Percentiles rank a stretch among this genome's conserved stretches.
Evolutionary conservation across 2,888 invertebrate genomes (phyloP).

Genomic region (Andricus curvator): DNA sequence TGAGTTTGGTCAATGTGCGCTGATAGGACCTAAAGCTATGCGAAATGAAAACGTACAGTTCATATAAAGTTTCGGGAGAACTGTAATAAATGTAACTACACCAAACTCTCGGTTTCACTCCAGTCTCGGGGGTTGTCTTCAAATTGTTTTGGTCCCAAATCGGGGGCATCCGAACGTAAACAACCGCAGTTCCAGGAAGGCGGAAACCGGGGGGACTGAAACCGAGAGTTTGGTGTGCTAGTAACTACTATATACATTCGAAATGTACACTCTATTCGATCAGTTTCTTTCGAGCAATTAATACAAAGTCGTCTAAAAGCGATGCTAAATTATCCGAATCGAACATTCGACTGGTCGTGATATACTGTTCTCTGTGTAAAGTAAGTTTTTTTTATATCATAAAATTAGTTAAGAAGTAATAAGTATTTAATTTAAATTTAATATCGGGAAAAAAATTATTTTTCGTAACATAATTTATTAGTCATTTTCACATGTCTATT

Average conservation of each 20-base stretch:
- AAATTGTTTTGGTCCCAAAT: too few relatives aligned
- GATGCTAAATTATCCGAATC: not conserved
- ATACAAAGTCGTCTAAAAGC: not conserved
- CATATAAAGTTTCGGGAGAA: not conserved
- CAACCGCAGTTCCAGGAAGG: too few relatives aligned
- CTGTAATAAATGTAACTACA: not conserved
- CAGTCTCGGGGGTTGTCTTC: too few relatives aligned
- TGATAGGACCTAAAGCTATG: constrained; percentile 76
- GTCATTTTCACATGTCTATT: not conserved
- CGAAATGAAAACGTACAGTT: not conserved
- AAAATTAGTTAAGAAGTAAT: not conserved
- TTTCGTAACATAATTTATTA: not conserved
- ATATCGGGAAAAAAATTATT: not conserved
- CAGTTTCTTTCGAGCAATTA: not conserved
- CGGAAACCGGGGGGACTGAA: too few relatives aligned
- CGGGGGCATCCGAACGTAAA: too few relatives aligned
- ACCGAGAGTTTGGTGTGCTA: too few relatives aligned
- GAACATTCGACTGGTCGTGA: constrained; percentile 4
- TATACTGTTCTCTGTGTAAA: not conserved
- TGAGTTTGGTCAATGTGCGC: constrained; percentile 88
- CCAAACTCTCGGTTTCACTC: too few relatives aligned
- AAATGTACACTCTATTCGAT: not conserved
- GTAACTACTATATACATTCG: not conserved
- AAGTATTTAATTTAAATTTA: not conserved
- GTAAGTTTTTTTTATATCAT: not conserved